Base-by-base conservation (phyloP, 2,113 vertebrate species). In the Fukomys damarensis region DNA sequence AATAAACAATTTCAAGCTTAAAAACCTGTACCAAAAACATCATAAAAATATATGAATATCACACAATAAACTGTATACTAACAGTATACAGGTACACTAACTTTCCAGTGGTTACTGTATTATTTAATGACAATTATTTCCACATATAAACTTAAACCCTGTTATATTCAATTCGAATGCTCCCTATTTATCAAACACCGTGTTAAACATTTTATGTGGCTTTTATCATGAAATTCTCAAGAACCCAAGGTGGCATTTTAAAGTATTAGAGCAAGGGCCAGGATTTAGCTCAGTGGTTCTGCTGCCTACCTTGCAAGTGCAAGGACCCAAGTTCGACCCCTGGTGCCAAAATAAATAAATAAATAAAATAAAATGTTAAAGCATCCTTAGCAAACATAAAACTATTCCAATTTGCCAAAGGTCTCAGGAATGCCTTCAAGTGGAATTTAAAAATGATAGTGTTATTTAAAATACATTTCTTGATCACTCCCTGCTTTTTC, bases 1-100 rank as follows among this genome's bases (percentile, higher is more conserved):
- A 98, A 3, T 54, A 91, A 97, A 96, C 30, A 87, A 70, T 63
- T 79, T 96, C 52, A 97, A 91, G 16, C 32, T 96, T 46, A 86
- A 89, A 92, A 89, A 81, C n/a, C n/a, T 46, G 80, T 19, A 94
- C 6, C 66, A 63, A 63, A 58, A 86, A 38, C 35, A 85, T 83
- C 61, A 59, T 22, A 72, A 74, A 59, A 89, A 26, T 38, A 94
- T 2, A 93, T 28, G 30, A 88, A 38, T 58, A 35, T 35, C 38
- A 20, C 56, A 92, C 20, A 91, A 11, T 86, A 26, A 26, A 81
- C 12, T 74, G 2, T 70, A 79, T 54, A 5, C 49, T 35, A 79
- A 35, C 32, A 54, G 30, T 35, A 4, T 52, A 16, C 88, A 66
- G 11, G 16, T 58, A 61, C 58, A 85, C 30, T 93, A 85, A 68